Evolutionary conservation across 2,797 vertebrate species (phyloP), one percentile per base, ranked within the genome.

Genomic region (Vultur gryphus): DNA sequence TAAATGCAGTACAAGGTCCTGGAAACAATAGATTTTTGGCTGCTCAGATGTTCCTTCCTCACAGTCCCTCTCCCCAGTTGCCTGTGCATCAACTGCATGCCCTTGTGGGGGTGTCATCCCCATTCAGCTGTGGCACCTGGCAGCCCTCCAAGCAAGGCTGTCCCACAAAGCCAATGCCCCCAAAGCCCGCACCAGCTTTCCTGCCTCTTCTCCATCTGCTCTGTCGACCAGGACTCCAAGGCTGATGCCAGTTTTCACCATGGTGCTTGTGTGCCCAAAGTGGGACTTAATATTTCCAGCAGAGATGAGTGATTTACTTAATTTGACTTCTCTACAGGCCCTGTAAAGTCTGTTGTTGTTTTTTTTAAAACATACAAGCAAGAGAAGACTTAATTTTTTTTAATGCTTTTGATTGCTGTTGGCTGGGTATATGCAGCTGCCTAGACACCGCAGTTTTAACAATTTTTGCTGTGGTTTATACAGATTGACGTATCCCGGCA

Each of bases 401-500:
- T 3, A 61, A 7, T 44, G 51, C 49, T 92, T 93, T 91, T 79
- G 58, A 69, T 86, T 90, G 72, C 76, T 69, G 11, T 85, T 97
- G 95, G 91, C 75, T 87, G 84, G 58, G 11, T 85, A 16, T 51
- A 13, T 20, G 44, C 66, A 72, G 84, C 89, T 95, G 89, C 94
- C 67, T 71, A 84, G 93, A 95, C 85, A 59, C 81, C 9, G 2
- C 79, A 79, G 65, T 72, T 93, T 76, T 89, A 87, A 92, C 79
- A 86, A 62, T 95, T 94, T 89, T 94, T 93, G 49, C 92, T 96
- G 96, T 97, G 96, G 94, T 95, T 97, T 96, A 21, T 77, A 84
- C 43, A 84, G 78, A 87, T 91, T 94, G 97, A 95, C 85, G 48
- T 96, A 94, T 90, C 69, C 62, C 31, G 0, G 70, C 79, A 94